phyloP scores from a whole-genome alignment of 1,140 invertebrate genomes.

The Pseudomyrmex sp. region DNA sequence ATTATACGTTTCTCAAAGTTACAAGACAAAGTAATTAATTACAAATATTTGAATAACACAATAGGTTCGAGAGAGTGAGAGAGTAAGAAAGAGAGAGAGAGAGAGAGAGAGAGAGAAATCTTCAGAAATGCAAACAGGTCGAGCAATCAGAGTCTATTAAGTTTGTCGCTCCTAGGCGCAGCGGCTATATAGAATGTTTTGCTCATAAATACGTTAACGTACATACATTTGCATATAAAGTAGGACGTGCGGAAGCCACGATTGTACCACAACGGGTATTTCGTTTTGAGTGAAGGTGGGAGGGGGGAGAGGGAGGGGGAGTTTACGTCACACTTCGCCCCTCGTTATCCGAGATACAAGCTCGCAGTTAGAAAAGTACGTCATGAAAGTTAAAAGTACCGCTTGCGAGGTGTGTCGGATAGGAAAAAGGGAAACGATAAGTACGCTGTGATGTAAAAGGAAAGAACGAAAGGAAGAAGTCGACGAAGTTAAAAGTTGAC shows the following conservation, averaged over 20 bases:
- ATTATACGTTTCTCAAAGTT: not conserved
- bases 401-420: conserved; percentile 33
- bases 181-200: conserved; percentile 42
- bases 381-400: conserved; percentile 56
- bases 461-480: not conserved
- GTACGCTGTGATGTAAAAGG: conserved; percentile 1
- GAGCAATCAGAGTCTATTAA: conserved; percentile 51
- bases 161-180: conserved; percentile 12
- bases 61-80: too few relatives aligned
- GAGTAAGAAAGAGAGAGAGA: too few relatives aligned
- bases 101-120: not conserved
- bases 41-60: not conserved
- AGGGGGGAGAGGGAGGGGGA: too few relatives aligned
- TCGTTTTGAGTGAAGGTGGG: conserved; percentile 22
- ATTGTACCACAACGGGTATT: conserved; percentile 48
- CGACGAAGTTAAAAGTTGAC: conserved; percentile 57
- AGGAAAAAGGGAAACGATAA: conserved; percentile 45
- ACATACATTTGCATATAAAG: conserved; percentile 53
- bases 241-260: conserved; percentile 16
- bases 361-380: conserved; percentile 55
- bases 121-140: conserved; percentile 25
- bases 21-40: not conserved
- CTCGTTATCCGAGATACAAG: conserved; percentile 49
- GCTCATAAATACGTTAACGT: conserved; percentile 47
- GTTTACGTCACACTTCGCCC: conserved; percentile 28